Conservation (phyloP, 2,797 vertebrate genomes). For the Vultur gryphus region DNA sequence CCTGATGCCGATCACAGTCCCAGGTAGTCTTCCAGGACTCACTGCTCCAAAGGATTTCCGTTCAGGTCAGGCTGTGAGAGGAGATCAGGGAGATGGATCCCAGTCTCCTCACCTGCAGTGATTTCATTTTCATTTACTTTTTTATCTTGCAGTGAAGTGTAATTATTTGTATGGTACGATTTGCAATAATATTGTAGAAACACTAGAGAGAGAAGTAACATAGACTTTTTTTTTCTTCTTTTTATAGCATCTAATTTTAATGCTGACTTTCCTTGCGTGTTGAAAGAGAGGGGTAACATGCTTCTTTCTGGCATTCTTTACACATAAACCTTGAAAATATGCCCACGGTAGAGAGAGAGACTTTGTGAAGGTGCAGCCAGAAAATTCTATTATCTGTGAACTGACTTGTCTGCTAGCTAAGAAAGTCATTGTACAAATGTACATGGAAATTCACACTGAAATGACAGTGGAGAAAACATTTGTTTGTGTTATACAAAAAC, state of each 20-base stretch:
- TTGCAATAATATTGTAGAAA: not conserved
- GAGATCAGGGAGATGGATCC: not conserved
- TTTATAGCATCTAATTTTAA: not conserved
- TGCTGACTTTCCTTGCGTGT: not conserved
- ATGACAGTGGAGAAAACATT: not conserved
- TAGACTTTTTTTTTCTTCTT: not conserved
- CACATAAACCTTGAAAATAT: not conserved
- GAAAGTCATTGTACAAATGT: not conserved
- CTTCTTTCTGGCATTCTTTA: not conserved
- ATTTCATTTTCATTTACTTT: not conserved
- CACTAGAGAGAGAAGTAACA: not conserved
- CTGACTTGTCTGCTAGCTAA: not conserved
- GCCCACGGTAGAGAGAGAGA: not conserved
- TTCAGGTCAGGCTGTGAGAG: not conserved
- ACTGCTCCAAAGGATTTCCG: not conserved
- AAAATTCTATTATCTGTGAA: not conserved
- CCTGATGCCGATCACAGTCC: not conserved
- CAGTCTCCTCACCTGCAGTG: not conserved
- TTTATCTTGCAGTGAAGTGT: not conserved
- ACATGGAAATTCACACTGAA: not conserved
- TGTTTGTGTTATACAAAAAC: not conserved
- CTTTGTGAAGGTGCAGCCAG: not conserved
- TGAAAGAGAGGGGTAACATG: not conserved
- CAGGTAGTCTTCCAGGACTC: not conserved
- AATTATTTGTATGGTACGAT: not conserved